A percentile compares a stretch with the other conserved stretches of the same genome.
Evolutionary conservation across 2,797 vertebrate genomes (phyloP).

Genomic region (Harpagifer antarcticus): DNA sequence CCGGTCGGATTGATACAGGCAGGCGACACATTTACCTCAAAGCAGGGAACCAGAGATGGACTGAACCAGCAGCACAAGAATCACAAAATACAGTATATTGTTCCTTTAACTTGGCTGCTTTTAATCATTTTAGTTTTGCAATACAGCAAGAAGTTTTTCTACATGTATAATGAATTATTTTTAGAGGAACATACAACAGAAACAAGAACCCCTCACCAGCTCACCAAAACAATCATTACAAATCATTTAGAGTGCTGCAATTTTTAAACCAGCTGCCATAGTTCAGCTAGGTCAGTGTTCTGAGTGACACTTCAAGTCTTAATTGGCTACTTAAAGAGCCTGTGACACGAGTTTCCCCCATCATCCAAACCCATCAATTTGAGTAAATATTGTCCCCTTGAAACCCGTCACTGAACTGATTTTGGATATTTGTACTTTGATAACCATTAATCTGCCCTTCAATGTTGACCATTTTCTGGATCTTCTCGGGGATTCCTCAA

Average conservation of each 20-base stretch:
- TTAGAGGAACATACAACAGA: background rate
- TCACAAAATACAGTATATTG: background rate
- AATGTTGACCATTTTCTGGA: too few relatives aligned
- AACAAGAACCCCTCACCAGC: background rate
- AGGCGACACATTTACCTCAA: constrained; percentile 43
- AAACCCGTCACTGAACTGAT: too few relatives aligned
- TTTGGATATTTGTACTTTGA: too few relatives aligned
- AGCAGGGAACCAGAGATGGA: constrained; percentile 35
- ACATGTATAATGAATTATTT: constrained; percentile 18
- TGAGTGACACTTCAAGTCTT: constrained; percentile 27
- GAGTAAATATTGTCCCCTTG: too few relatives aligned
- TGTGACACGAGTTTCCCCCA: too few relatives aligned
- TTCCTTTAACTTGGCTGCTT: background rate
- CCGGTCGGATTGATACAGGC: constrained; percentile 60
- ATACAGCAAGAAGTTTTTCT: background rate
- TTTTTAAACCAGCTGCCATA: constrained; percentile 25
- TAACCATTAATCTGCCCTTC: too few relatives aligned
- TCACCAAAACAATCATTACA: constrained; percentile 39
- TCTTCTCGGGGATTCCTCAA: too few relatives aligned
- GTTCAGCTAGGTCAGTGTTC: constrained; percentile 33
- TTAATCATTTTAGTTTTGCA: background rate
- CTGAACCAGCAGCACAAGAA: background rate
- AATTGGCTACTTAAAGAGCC: constrained; percentile 57
- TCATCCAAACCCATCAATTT: too few relatives aligned
- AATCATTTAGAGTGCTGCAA: constrained; percentile 21